Base-by-base conservation (phyloP, 2,797 vertebrate genomes). In the Miichthys miiuy region DNA sequence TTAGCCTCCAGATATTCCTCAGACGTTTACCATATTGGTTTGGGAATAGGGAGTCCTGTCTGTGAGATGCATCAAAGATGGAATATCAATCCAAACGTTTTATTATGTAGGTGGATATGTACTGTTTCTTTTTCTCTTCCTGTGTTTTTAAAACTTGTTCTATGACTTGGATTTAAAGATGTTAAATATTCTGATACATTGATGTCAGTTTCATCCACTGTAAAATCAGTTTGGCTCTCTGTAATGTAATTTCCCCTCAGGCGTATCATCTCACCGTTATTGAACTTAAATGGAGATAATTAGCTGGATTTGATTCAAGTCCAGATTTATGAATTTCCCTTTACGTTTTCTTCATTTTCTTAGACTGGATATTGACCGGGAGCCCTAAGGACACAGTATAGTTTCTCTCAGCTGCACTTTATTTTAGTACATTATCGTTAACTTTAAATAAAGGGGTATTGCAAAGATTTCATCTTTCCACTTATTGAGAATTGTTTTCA, bases 251-350 rank as follows among this genome's bases (percentile, higher is more conserved):
- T 79, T 82, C 67, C 72, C 81, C 51, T 73, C 41, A 27, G 75
- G 80, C 66, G 23, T 38, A 44, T 72, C 17, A 56, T 73, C 51
- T 69, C 63, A 58, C 46, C 68, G 38, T 77, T 81, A 71, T 77
- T 84, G 62, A 81, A 77, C 50, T 65, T 70, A 17, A 42, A 75
- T 79, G 46, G 65, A 69, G 81, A 79, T 88, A 73, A 89, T 90
- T 79, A 67, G 75, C 50, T 78, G 42, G 25, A 69, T 80, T 81
- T 73, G 65, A 83, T 75, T 77, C 51, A 75, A 69, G 69, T 78
- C 47, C 47, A 77, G 55, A 75, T 82, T 81, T 72, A 68, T 81
- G 47, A 77, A 75, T 80, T 71, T 74, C 11, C n/a, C 12, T 23
- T 64, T 61, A 64, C 6, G 66, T 75, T 86, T 67, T 55, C 21